Evolutionary conservation across 2,888 invertebrate species (phyloP).

Genomic region (Drosophila algonquin): DNA sequence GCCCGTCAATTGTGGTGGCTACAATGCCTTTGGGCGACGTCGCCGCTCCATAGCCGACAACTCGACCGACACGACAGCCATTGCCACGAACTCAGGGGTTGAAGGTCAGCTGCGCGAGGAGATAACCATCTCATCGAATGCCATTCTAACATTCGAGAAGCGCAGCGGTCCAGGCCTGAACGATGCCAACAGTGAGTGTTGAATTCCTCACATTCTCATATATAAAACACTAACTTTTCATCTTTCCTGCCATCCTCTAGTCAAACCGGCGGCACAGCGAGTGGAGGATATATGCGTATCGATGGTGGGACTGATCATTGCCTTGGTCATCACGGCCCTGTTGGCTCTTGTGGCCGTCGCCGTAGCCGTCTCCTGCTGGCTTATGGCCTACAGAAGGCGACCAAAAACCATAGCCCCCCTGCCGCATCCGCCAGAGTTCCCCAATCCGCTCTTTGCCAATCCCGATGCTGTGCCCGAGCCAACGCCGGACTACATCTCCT

Average conservation of each 20-base stretch:
- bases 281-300: constrained; percentile 96
- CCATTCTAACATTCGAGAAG: constrained; percentile 94
- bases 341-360: constrained; percentile 96
- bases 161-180: constrained; percentile 90
- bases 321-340: constrained; percentile 95
- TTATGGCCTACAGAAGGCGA: constrained; percentile 95
- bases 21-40: constrained; percentile 94
- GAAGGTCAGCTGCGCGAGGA: constrained; percentile 95
- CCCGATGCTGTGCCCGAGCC: constrained; percentile 92
- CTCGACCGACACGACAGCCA: constrained; percentile 85
- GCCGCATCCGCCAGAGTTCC: constrained; percentile 97
- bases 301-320: constrained; percentile 96
- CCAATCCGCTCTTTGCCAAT: constrained; percentile 95
- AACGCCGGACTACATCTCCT: constrained; percentile 91
- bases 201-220: not conserved
- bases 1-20: constrained; percentile 96
- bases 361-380: constrained; percentile 97
- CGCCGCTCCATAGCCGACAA: constrained; percentile 86
- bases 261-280: constrained; percentile 85
- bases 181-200: constrained; percentile 89
- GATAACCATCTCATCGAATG: constrained; percentile 96
- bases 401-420: constrained; percentile 94
- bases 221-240: not conserved
- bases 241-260: constrained; percentile 56
- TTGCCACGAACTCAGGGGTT: constrained; percentile 86